phyloP scores from a whole-genome alignment of 2,797 vertebrate species.

The Sebastes paucispinis region DNA sequence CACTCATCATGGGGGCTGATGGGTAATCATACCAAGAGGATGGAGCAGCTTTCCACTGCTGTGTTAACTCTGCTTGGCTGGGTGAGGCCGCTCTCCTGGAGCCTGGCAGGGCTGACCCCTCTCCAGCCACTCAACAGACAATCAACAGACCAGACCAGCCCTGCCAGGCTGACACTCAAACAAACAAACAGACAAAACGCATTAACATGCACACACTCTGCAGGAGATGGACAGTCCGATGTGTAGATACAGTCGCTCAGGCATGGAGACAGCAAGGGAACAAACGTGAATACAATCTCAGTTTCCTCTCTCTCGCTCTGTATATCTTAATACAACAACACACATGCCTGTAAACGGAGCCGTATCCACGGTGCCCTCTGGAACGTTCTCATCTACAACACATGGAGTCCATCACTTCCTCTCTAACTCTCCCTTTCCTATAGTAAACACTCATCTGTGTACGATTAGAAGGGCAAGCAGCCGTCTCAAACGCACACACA shows the following conservation, averaged over 20 bases:
- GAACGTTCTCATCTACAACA: constrained; percentile 58
- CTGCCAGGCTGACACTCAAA: constrained; percentile 29
- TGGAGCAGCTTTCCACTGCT: constrained; percentile 29
- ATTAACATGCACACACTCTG: not conserved
- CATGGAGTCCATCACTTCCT: constrained; percentile 76
- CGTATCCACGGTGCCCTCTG: constrained; percentile 33
- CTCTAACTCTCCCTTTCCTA: constrained; percentile 72
- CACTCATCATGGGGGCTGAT: constrained; percentile 28
- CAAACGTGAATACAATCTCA: constrained; percentile 18
- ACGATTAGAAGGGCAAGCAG: constrained; percentile 67
- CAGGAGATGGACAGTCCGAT: constrained; percentile 4
- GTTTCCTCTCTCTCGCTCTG: constrained; percentile 9
- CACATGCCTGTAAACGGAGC: constrained; percentile 29
- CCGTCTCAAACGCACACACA: constrained; percentile 33
- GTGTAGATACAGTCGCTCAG: not conserved
- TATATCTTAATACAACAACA: constrained; percentile 25
- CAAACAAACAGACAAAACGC: constrained; percentile 1
- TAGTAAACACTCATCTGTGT: constrained; percentile 80
- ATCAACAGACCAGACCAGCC: constrained; percentile 4
- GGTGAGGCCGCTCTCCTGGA: constrained; percentile 53
- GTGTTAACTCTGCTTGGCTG: constrained; percentile 24
- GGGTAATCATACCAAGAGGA: constrained; percentile 39
- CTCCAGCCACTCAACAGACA: constrained; percentile 25
- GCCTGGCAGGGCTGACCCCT: constrained; percentile 50
- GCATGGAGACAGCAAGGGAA: constrained; percentile 7